Conservation (phyloP, 2,888 invertebrate genomes). For the Hyppa rectilinea region DNA sequence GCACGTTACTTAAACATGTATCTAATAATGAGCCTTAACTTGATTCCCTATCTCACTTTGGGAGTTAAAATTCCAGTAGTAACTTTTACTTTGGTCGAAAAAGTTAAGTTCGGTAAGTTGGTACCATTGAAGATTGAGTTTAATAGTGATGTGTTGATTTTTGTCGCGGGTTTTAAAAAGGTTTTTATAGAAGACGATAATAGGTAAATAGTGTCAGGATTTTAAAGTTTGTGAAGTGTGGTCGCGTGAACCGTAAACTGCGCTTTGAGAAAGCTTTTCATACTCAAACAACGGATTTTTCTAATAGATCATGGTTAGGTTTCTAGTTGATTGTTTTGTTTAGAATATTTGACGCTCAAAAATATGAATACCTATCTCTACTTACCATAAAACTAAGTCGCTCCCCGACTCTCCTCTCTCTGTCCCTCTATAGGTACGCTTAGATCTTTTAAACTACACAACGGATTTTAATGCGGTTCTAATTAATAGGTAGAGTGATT, state of each 20-base stretch:
- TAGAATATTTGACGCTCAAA: not conserved
- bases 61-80: constrained; percentile 62
- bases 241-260: no score
- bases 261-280: not conserved
- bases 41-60: constrained; percentile 56
- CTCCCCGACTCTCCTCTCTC: no score
- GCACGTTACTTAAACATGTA: constrained; percentile 63
- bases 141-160: constrained; percentile 16
- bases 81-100: constrained; percentile 47
- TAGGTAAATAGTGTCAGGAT: no score
- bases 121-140: constrained; percentile 16
- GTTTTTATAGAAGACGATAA: no score
- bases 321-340: not conserved
- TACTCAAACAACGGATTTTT: not conserved
- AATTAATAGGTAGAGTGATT: no score
- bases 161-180: not conserved
- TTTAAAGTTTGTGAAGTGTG: not conserved
- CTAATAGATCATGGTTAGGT: not conserved
- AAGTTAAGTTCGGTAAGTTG: constrained; percentile 26
- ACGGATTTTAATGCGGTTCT: no score
- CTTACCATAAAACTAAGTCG: no score
- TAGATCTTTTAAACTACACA: no score
- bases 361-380: no score
- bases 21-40: constrained; percentile 64
- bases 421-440: no score